These are phyloP conservation scores for Tympanuchus pallidicinctus DNA, from an alignment of 2,113 vertebrate species.

Conservation along the genomic window DNA sequence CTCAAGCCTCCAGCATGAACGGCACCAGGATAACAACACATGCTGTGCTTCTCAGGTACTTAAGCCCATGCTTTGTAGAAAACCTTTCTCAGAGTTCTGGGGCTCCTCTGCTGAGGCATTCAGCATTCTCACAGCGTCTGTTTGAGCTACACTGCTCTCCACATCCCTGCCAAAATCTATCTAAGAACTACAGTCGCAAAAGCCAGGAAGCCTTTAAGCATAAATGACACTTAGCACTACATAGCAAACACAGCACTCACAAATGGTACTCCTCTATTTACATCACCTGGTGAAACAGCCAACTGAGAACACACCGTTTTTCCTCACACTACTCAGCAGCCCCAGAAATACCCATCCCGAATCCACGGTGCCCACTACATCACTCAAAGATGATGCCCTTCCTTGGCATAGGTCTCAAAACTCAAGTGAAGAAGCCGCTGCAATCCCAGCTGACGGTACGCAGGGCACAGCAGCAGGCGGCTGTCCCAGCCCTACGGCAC, in stretches of 20 bases:
- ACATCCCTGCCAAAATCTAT: not conserved
- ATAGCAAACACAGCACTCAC: accelerated
- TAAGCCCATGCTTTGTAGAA: accelerated
- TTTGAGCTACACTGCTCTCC: not conserved
- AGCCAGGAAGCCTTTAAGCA: not conserved
- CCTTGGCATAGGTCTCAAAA: not conserved
- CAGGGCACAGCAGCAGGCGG: accelerated
- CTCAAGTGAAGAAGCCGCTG: not conserved
- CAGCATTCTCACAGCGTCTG: not conserved
- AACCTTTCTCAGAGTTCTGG: not conserved
- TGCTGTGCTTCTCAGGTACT: accelerated
- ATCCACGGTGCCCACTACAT: accelerated
- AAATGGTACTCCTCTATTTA: not conserved
- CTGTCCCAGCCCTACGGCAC: not conserved
- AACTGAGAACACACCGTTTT: accelerated
- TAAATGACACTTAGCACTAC: not conserved
- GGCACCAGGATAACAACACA: not conserved
- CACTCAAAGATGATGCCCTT: not conserved
- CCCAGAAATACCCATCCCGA: not conserved
- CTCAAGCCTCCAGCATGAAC: not conserved
- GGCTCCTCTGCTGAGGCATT: not conserved
- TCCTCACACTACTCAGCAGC: not conserved
- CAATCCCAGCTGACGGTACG: accelerated
- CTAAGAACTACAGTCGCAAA: not conserved
- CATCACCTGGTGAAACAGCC: not conserved